Base-by-base conservation (phyloP, 2,797 vertebrate species). In the Anas bahamensis region DNA sequence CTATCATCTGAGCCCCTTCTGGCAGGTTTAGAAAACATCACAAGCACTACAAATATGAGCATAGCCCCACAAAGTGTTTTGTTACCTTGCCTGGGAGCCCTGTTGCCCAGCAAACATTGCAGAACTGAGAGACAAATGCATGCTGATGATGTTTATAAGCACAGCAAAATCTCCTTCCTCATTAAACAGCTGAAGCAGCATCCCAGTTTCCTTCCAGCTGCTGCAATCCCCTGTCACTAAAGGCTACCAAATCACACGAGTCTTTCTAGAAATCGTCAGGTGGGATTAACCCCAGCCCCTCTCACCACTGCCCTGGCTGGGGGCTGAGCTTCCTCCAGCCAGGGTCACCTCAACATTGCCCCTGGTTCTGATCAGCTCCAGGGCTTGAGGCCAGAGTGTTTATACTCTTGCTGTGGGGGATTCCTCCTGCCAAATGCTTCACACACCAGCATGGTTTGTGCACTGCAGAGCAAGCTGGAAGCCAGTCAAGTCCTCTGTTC, bases 371-470 rank as follows among this genome's bases (percentile, higher is more conserved):
- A 65, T 61, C 74, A 91, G 89, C 24, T 22, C 52, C 1, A 10
- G 35, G 89, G 61, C 89, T 88, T 60, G 0, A 4, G 56, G 81
- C 69, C 83, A 79, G 44, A 2, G 10, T 10, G 1, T 66, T 90
- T 80, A 71, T 61, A 59, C 63, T 52, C 66, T 22, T 73, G 53
- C 70, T 85, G 17, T 57, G 53, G 53, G 76, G 48, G 42, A 70
- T 80, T 66, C 42, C 48, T 88, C 59, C 66, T 85, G 83, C 77
- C 86, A 93, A 92, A 83, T 73, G 52, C 77, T 83, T 64, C 31
- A 44, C 77, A 13, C 74, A 84, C 50, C 72, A 64, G 42, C 69
- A 23, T 52, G 69, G 84, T 75, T 87, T 75, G 79, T 50, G 50
- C 57, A 31, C 68, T 89, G 83, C 68, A 69, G 74, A 6, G 8